Conservation (phyloP, 2,888 invertebrate genomes). For the Allacma fusca region DNA sequence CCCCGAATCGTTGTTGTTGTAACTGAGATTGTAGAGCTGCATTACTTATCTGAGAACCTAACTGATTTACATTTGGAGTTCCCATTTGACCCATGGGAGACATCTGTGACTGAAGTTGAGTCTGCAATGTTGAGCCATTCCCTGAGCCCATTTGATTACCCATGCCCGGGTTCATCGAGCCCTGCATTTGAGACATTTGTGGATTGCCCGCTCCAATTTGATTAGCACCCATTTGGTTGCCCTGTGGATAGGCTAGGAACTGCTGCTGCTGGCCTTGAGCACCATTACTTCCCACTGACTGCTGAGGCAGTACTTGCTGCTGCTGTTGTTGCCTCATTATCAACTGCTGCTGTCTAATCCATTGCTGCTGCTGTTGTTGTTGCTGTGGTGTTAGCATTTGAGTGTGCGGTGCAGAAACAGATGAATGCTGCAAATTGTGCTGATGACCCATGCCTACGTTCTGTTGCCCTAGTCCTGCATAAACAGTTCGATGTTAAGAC, state of each 20-base stretch:
- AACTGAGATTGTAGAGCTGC: slow-evolving; percentile 58
- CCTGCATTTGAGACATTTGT: slow-evolving; percentile 47
- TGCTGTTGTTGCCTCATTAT: slow-evolving; percentile 64
- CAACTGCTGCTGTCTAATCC: slow-evolving; percentile 66
- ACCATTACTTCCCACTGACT: slow-evolving; percentile 62
- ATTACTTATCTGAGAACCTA: slow-evolving; percentile 57
- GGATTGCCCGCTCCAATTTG: slow-evolving; percentile 60
- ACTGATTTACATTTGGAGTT: slow-evolving; percentile 57
- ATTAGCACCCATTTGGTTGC: slow-evolving; percentile 62
- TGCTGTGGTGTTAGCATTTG: slow-evolving; percentile 48
- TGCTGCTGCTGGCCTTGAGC: slow-evolving; percentile 65
- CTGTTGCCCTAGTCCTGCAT: slow-evolving; percentile 54
- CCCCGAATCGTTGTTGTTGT: slow-evolving; percentile 60
- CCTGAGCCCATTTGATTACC: slow-evolving; percentile 58
- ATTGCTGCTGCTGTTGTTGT: slow-evolving; percentile 62
- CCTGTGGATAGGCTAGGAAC: slow-evolving; percentile 62
- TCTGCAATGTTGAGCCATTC: slow-evolving; percentile 53
- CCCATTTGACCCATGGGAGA: slow-evolving; percentile 61
- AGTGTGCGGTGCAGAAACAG: slow-evolving; percentile 43
- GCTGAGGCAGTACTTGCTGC: slow-evolving; percentile 63
- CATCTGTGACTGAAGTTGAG: slow-evolving; percentile 59
- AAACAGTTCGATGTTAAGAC: neutral
- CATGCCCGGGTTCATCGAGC: slow-evolving; percentile 58
- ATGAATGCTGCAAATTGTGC: slow-evolving; percentile 59
- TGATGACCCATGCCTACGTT: slow-evolving; percentile 59